Conservation (phyloP, 2,113 vertebrate genomes). For the Sebastes fasciatus region DNA sequence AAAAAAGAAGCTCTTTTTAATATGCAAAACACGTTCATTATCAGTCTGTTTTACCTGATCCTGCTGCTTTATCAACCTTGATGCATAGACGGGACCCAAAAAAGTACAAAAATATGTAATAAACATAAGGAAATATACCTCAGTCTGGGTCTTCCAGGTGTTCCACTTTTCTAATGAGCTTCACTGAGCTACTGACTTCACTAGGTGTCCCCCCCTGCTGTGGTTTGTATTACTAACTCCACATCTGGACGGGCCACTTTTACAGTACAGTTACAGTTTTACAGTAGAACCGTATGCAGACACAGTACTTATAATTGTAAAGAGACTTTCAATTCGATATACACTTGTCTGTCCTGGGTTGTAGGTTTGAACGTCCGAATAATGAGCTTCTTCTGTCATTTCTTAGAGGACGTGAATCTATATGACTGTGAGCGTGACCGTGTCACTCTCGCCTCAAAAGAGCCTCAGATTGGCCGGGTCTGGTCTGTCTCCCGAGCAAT, state of each 20-base stretch:
- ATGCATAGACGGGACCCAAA: neutral
- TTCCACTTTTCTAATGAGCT: slow-evolving; percentile 63
- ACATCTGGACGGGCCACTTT: slow-evolving; percentile 75
- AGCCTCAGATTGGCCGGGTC: slow-evolving; percentile 59
- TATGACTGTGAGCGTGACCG: slow-evolving; percentile 53
- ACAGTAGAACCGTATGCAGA: slow-evolving; percentile 73
- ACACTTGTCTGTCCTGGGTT: neutral
- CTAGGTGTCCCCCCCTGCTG: slow-evolving; percentile 70
- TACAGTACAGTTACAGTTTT: slow-evolving; percentile 70
- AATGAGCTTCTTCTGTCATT: slow-evolving; percentile 41
- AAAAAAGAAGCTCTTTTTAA: neutral
- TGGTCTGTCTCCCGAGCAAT: slow-evolving; percentile 72
- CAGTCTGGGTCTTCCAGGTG: slow-evolving; percentile 61
- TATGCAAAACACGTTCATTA: neutral
- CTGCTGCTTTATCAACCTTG: neutral
- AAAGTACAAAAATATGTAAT: neutral
- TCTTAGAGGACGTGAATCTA: slow-evolving; percentile 33
- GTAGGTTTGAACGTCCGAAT: slow-evolving; percentile 24
- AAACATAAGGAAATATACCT: neutral
- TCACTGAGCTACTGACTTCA: slow-evolving; percentile 72
- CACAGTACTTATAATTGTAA: slow-evolving; percentile 43
- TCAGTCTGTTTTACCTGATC: neutral
- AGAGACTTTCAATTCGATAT: slow-evolving; percentile 26
- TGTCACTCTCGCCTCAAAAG: slow-evolving; percentile 58
- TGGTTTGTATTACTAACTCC: slow-evolving; percentile 72